Evolutionary conservation across 2,113 vertebrate species (phyloP).

Genomic region (Larimichthys polyactis): DNA sequence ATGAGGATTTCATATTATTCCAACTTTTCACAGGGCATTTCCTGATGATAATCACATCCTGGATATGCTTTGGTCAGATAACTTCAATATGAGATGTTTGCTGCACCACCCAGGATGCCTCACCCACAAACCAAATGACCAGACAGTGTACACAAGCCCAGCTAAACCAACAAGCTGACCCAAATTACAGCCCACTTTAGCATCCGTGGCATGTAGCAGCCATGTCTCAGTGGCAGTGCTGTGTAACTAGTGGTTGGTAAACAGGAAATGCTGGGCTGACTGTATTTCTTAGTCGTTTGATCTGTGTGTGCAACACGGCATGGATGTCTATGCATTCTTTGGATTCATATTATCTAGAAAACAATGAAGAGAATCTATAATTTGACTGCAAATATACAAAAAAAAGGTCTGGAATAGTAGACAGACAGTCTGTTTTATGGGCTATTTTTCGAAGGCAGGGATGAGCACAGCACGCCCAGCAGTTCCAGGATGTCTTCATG

Average conservation of each 20-base stretch:
- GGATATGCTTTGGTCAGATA: slow-evolving; percentile 1
- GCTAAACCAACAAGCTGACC: slow-evolving; percentile 68
- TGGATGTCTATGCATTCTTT: neutral
- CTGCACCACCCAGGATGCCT: slow-evolving; percentile 61
- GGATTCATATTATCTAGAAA: neutral
- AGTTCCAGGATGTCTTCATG: slow-evolving; percentile 59
- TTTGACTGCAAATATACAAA: neutral
- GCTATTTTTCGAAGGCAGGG: slow-evolving; percentile 55
- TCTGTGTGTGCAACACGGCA: neutral
- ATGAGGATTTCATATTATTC: neutral
- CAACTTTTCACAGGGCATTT: neutral
- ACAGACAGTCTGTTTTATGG: slow-evolving; percentile 69
- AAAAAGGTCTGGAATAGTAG: slow-evolving; percentile 20
- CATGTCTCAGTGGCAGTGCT: slow-evolving; percentile 32
- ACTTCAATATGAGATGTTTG: slow-evolving; percentile 56
- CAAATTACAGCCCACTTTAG: slow-evolving; percentile 70
- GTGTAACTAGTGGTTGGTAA: slow-evolving; percentile 38
- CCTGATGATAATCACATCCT: slow-evolving; percentile 8
- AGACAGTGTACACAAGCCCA: slow-evolving; percentile 47
- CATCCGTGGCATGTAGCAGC: slow-evolving; percentile 51
- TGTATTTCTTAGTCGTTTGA: slow-evolving; percentile 5
- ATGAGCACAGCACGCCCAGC: slow-evolving; percentile 47
- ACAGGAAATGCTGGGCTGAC: slow-evolving; percentile 37
- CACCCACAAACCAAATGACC: slow-evolving; percentile 56
- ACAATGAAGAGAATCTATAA: neutral